A percentile compares a stretch with the other conserved stretches of the same genome.
phyloP scores from a whole-genome alignment of 37 sponge, comb jelly and placozoan species.

The Corticium candelabrum region DNA sequence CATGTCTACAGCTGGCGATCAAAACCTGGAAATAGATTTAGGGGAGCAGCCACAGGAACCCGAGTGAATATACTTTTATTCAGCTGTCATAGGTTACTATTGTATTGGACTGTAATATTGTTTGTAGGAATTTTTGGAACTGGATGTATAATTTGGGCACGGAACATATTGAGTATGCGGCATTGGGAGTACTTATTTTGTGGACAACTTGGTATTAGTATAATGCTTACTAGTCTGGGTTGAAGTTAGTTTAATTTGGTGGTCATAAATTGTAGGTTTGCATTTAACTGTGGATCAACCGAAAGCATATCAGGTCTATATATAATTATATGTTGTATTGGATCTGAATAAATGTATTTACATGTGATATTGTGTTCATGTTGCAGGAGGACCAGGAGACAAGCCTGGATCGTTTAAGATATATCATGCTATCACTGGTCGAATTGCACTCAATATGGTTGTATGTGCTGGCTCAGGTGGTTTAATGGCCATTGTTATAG shows the following conservation, averaged over 20 bases:
- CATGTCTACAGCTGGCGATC: too few species aligned
- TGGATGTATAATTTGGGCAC: neutral
- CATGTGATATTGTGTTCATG: too few species aligned
- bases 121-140: neutral
- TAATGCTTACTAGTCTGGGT: too few species aligned
- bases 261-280: conserved; percentile 43
- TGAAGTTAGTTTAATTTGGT: too few species aligned
- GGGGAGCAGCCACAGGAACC: too few species aligned
- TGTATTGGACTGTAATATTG: too few species aligned
- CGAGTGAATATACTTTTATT: too few species aligned
- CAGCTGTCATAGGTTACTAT: too few species aligned
- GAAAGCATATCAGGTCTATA: conserved; percentile 39
- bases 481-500: conserved; percentile 50
- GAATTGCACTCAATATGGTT: conserved; percentile 89
- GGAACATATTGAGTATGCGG: conserved; percentile 64
- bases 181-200: conserved; percentile 82
- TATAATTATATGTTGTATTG: neutral
- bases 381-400: neutral
- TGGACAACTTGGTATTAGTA: conserved; percentile 75
- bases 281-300: conserved; percentile 91
- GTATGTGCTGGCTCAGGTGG: conserved; percentile 66
- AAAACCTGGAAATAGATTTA: too few species aligned
- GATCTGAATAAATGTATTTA: neutral
- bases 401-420: neutral
- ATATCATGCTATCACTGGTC: conserved; percentile 32